Percentiles rank a stretch among this genome's conserved stretches.
Evolutionary conservation across 2,113 vertebrate genomes (phyloP).

Genomic region (Mus pahari): DNA sequence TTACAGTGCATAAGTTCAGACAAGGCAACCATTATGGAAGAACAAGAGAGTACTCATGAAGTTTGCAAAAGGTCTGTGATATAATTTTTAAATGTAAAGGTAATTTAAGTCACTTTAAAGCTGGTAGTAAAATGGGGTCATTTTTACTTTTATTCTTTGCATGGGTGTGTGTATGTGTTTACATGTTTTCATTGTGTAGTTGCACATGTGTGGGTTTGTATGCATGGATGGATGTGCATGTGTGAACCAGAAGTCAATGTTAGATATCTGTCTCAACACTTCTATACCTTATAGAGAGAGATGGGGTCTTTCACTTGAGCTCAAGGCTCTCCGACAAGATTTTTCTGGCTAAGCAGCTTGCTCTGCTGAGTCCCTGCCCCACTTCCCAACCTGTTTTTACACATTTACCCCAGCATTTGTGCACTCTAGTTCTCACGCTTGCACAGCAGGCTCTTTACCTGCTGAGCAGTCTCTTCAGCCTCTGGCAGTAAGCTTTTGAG

Average conservation of each 20-base stretch:
- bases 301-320: not conserved
- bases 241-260: not conserved
- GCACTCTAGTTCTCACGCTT: not conserved
- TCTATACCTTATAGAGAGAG: not conserved
- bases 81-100: conserved; percentile 37
- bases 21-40: conserved; percentile 70
- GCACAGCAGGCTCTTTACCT: not conserved
- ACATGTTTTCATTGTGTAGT: not conserved
- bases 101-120: conserved; percentile 22
- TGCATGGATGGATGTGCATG: not conserved
- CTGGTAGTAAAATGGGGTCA: not conserved
- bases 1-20: conserved; percentile 80
- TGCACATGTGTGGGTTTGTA: not conserved
- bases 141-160: not conserved
- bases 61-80: conserved; percentile 83
- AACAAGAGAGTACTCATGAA: conserved; percentile 75
- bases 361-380: not conserved
- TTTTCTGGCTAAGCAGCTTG: not conserved
- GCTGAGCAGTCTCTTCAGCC: not conserved
- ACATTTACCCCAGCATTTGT: not conserved
- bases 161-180: not conserved
- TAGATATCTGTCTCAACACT: not conserved
- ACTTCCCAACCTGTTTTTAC: not conserved
- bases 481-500: not conserved
- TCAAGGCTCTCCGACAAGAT: not conserved